Percentiles rank a stretch among this genome's conserved stretches.
These are phyloP conservation scores for Cranoglanis bouderius DNA, from an alignment of 2,113 vertebrate genomes.

Conservation along the genomic window DNA sequence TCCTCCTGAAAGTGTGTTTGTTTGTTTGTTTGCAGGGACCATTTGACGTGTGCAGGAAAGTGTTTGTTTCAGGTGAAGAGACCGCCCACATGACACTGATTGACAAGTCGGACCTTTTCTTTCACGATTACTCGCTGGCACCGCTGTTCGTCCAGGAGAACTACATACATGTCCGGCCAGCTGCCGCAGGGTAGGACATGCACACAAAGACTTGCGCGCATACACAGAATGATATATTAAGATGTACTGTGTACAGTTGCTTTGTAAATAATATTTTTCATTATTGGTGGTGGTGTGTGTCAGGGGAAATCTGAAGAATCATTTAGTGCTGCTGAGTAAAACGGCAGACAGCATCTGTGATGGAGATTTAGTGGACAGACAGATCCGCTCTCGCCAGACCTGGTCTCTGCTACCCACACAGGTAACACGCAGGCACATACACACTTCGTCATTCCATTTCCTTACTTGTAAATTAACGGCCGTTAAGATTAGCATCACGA, in stretches of 20 bases:
- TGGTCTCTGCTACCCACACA: slow-evolving; percentile 95
- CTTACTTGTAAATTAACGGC: neutral
- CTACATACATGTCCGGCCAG: slow-evolving; percentile 87
- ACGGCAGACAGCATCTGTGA: slow-evolving; percentile 94
- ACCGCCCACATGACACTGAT: slow-evolving; percentile 84
- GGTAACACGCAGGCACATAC: slow-evolving; percentile 67
- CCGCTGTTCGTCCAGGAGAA: slow-evolving; percentile 99
- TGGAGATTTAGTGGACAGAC: slow-evolving; percentile 90
- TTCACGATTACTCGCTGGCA: slow-evolving; percentile 93
- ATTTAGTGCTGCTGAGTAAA: slow-evolving; percentile 91
- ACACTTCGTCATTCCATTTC: neutral
- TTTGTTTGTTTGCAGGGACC: slow-evolving; percentile 78
- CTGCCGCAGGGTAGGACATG: slow-evolving; percentile 84
- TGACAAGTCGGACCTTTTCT: slow-evolving; percentile 95
- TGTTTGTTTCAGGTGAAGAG: slow-evolving; percentile 85
- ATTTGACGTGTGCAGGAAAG: slow-evolving; percentile 94
- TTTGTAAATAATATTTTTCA: neutral
- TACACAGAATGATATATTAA: neutral
- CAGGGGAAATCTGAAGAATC: slow-evolving; percentile 86
- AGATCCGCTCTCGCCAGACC: slow-evolving; percentile 86
- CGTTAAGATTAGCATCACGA: neutral
- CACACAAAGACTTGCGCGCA: neutral
- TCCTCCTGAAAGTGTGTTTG: neutral
- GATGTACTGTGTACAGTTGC: neutral
- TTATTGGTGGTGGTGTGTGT: neutral